Evolutionary conservation across 2,888 invertebrate species (phyloP).

Genomic region (Drosophila kokeensis): DNA sequence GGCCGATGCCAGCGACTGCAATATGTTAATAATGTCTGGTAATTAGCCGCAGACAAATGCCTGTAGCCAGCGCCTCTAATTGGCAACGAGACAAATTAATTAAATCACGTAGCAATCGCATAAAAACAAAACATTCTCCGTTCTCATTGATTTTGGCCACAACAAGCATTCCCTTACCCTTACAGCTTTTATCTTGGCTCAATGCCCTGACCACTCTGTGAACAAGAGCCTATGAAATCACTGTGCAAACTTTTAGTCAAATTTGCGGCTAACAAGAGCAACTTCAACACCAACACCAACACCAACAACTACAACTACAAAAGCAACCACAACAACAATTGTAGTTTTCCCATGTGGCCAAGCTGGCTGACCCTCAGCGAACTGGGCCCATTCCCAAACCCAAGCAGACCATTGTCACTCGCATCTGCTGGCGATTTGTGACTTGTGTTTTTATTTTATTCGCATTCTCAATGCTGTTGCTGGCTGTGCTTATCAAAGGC

Average conservation of each 20-base stretch:
- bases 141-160: conserved; percentile 7
- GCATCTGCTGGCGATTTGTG: conserved; percentile 27
- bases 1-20: conserved; percentile 33
- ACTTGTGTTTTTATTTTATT: neutral
- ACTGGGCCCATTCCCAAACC: conserved; percentile 14
- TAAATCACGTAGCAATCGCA: conserved; percentile 78
- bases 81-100: conserved; percentile 63
- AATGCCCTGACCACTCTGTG: conserved; percentile 2
- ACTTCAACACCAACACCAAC: conserved; percentile 26
- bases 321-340: conserved; percentile 4
- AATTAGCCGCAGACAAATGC: conserved; percentile 67
- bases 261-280: conserved; percentile 61
- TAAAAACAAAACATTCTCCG: conserved; percentile 56
- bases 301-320: neutral
- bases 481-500: conserved; percentile 58
- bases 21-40: conserved; percentile 68
- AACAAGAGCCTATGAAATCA: conserved; percentile 45
- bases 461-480: neutral
- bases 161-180: neutral
- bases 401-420: conserved; percentile 16
- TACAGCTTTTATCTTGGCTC: neutral
- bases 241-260: conserved; percentile 68
- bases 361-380: conserved; percentile 15
- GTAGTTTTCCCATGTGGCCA: conserved; percentile 2
- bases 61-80: conserved; percentile 52